Evolutionary conservation across 1,140 invertebrate genomes (phyloP).

Genomic region (Pseudomyrmex sp.): DNA sequence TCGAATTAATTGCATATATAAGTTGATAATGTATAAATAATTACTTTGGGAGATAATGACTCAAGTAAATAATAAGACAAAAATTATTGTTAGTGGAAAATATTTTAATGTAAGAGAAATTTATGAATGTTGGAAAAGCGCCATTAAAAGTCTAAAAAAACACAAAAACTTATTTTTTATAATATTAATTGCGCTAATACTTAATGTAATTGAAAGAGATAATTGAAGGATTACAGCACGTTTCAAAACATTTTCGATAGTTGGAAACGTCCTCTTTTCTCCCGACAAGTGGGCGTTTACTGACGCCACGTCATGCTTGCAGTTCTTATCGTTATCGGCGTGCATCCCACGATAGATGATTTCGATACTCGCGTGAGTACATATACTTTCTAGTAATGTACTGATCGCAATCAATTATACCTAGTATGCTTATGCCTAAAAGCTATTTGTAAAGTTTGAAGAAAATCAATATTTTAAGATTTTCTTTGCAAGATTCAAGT

Average conservation of each 20-base stretch:
- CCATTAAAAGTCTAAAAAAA: not conserved
- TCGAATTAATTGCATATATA: no score
- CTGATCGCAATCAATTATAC: not conserved
- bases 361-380: not conserved
- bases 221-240: not conserved
- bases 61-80: no score
- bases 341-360: constrained; percentile 6
- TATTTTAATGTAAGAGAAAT: no score
- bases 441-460: not conserved
- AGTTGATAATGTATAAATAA: no score
- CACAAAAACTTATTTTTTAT: not conserved
- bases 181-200: not conserved
- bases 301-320: constrained; percentile 6
- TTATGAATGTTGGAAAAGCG: no score
- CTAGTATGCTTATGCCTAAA: not conserved
- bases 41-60: no score
- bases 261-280: not conserved
- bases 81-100: no score
- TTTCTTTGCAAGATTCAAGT: not conserved
- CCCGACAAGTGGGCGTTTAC: not conserved
- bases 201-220: not conserved
- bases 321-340: constrained; percentile 38
- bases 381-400: not conserved
- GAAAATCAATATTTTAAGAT: not conserved
- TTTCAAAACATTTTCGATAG: constrained; percentile 30